These are phyloP conservation scores for Chlorops oryzae DNA, from an alignment of 1,140 invertebrate species.

Conservation along the genomic window DNA sequence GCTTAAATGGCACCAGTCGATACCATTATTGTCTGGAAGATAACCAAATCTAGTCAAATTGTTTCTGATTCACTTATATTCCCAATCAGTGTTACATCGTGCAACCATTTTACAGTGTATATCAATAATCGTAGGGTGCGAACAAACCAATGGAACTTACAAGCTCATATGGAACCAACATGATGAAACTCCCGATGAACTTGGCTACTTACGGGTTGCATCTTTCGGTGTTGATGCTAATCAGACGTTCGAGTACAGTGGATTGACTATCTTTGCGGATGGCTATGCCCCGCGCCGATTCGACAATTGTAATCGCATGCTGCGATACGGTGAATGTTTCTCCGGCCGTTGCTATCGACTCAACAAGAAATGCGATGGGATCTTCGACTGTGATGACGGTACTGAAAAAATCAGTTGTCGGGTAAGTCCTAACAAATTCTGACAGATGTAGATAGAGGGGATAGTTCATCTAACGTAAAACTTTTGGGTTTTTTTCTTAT, in stretches of 20 bases:
- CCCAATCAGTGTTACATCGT: conserved; percentile 87
- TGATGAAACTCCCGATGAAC: conserved; percentile 76
- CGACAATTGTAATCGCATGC: conserved; percentile 66
- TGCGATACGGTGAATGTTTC: conserved; percentile 72
- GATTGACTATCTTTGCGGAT: conserved; percentile 80
- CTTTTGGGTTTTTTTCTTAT: too few species aligned
- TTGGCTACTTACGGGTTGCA: conserved; percentile 83
- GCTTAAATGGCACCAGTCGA: conserved; percentile 92
- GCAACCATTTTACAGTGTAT: conserved; percentile 85
- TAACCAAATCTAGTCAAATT: conserved; percentile 74
- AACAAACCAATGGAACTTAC: conserved; percentile 73
- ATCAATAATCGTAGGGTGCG: conserved; percentile 91
- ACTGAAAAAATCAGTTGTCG: conserved; percentile 80
- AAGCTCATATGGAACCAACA: conserved; percentile 81
- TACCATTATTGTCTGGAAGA: conserved; percentile 83
- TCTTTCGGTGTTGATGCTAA: conserved; percentile 92
- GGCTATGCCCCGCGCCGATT: conserved; percentile 63
- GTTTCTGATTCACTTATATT: conserved; percentile 89
- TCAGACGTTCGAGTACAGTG: conserved; percentile 80
- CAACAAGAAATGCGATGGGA: conserved; percentile 71
- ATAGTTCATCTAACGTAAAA: not conserved
- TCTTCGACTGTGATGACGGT: conserved; percentile 73
- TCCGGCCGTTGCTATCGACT: conserved; percentile 73
- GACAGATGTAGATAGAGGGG: too few species aligned
- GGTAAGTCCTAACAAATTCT: not conserved